Percentiles rank a stretch among this genome's conserved stretches.
These are phyloP conservation scores for Harpalus rufipes DNA, from an alignment of 2,888 invertebrate genomes.

Conservation along the genomic window DNA sequence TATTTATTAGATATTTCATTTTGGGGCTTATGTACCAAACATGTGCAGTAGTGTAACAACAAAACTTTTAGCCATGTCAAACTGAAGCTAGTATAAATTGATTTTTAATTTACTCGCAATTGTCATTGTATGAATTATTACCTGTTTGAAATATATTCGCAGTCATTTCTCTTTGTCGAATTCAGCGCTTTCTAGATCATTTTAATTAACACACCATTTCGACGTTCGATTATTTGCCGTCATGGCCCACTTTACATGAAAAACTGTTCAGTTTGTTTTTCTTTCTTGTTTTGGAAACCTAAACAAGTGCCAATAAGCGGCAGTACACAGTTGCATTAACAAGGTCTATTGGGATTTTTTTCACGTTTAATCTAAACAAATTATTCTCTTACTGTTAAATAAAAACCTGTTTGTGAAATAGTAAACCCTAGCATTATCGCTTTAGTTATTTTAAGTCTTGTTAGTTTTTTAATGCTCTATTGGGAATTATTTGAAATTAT, in stretches of 20 bases:
- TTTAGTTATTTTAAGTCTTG: neutral
- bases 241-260: constrained; percentile 18
- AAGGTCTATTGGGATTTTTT: neutral
- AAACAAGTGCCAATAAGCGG: constrained; percentile 17
- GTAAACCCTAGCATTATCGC: neutral
- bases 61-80: neutral
- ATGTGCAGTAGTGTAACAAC: neutral
- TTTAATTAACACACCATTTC: constrained; percentile 22
- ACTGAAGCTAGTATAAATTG: neutral
- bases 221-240: constrained; percentile 21
- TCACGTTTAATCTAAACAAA: neutral
- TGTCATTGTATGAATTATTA: constrained; percentile 3
- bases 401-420: neutral
- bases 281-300: constrained; percentile 35
- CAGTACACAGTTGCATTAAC: neutral
- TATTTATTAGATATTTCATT: no score
- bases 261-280: constrained; percentile 17
- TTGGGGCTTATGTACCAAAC: neutral
- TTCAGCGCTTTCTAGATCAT: constrained; percentile 13
- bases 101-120: constrained; percentile 1
- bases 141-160: neutral
- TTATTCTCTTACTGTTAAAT: neutral
- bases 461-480: neutral
- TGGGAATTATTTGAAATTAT: neutral
- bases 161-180: constrained; percentile 6